These are phyloP conservation scores for Acipenser ruthenus DNA, from an alignment of 2,797 vertebrate genomes.

Conservation along the genomic window DNA sequence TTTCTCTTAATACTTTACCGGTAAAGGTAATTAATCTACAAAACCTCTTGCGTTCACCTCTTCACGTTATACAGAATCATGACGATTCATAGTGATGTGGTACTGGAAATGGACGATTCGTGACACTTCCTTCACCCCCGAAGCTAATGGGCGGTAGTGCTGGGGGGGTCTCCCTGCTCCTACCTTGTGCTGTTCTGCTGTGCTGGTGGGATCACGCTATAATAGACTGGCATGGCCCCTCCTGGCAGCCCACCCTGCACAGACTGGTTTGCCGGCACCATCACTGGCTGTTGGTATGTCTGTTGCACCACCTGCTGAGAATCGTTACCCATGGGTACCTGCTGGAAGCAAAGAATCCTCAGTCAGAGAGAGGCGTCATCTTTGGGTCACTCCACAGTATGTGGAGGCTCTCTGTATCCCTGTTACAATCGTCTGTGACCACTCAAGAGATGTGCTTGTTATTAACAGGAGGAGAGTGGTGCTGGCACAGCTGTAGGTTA, in stretches of 20 bases:
- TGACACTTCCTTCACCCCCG: too few species aligned
- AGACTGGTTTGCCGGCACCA: constrained; percentile 89
- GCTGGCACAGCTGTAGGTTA: too few species aligned
- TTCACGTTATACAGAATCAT: neutral
- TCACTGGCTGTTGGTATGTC: constrained; percentile 90
- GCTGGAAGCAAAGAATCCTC: constrained; percentile 8
- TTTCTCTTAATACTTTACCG: too few species aligned
- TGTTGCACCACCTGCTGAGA: constrained; percentile 89
- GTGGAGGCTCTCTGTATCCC: too few species aligned
- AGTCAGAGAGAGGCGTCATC: too few species aligned
- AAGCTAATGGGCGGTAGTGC: too few species aligned
- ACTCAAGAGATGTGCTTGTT: too few species aligned
- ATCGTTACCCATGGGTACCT: constrained; percentile 88
- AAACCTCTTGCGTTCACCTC: neutral
- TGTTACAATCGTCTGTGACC: too few species aligned
- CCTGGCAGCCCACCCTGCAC: constrained; percentile 81
- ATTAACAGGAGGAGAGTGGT: too few species aligned
- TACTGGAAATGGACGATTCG: too few species aligned
- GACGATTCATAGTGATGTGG: neutral
- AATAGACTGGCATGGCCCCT: constrained; percentile 81
- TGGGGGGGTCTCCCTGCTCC: constrained; percentile 12
- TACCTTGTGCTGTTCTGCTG: constrained; percentile 95
- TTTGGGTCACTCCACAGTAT: too few species aligned
- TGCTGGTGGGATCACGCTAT: constrained; percentile 85
- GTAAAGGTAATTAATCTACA: too few species aligned